A percentile compares a stretch with the other conserved stretches of the same genome.
Conservation (phyloP, 2,113 vertebrate species). For the Seriola aureovittata region DNA sequence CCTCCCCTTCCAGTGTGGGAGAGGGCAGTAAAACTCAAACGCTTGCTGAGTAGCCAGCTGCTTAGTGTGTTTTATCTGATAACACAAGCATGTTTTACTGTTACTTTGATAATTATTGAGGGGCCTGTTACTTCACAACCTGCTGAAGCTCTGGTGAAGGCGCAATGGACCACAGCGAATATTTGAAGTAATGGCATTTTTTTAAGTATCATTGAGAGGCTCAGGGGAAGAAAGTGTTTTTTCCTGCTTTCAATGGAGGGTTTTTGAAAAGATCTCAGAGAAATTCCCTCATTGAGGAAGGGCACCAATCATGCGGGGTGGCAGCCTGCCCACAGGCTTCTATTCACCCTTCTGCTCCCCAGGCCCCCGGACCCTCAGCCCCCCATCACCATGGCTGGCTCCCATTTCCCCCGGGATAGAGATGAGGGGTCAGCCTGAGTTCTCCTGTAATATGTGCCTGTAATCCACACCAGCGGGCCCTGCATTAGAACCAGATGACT, state of each 20-base stretch:
- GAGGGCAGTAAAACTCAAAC: slow-evolving; percentile 48
- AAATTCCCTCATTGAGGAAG: slow-evolving; percentile 48
- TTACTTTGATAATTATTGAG: slow-evolving; percentile 63
- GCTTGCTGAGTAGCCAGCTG: slow-evolving; percentile 58
- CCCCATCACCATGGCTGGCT: slow-evolving; percentile 66
- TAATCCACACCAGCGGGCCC: slow-evolving; percentile 84
- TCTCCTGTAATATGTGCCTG: slow-evolving; percentile 83
- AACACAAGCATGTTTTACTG: slow-evolving; percentile 56
- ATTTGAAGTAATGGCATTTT: slow-evolving; percentile 45
- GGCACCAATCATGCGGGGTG: slow-evolving; percentile 61
- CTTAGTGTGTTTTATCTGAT: slow-evolving; percentile 64
- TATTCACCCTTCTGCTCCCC: slow-evolving; percentile 55
- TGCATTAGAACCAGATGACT: slow-evolving; percentile 87
- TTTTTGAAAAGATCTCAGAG: slow-evolving; percentile 44
- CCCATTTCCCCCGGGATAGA: slow-evolving; percentile 76
- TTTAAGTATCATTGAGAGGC: slow-evolving; percentile 4
- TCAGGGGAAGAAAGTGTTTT: background rate
- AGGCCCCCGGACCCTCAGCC: slow-evolving; percentile 54
- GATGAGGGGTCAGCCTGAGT: slow-evolving; percentile 82
- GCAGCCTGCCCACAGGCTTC: slow-evolving; percentile 60
- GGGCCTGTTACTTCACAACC: slow-evolving; percentile 32
- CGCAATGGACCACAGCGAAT: slow-evolving; percentile 42
- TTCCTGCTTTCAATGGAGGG: slow-evolving; percentile 12
- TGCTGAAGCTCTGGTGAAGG: slow-evolving; percentile 21
- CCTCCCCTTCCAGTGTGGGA: slow-evolving; percentile 26